Conservation (phyloP, 1,140 invertebrate species). For the Zaprionus taronus region DNA sequence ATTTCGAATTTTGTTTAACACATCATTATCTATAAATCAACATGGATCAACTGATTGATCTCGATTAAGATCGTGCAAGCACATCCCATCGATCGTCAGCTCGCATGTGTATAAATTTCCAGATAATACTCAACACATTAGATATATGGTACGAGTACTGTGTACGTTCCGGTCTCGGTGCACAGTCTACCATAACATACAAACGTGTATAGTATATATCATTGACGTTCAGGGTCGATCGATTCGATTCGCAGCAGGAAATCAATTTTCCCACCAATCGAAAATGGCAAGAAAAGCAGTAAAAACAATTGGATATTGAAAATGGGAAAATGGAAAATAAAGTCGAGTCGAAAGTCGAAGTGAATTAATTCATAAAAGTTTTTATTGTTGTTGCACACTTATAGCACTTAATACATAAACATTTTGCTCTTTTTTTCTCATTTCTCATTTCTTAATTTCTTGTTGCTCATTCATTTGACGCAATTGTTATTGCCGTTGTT, state of each 20-base stretch:
- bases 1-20: background rate
- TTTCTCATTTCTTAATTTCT: conserved; percentile 11
- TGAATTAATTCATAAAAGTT: conserved; percentile 57
- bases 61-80: background rate
- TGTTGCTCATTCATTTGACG: background rate
- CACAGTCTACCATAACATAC: background rate
- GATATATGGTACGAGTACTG: background rate
- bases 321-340: conserved; percentile 15
- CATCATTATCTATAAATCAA: background rate
- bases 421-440: conserved; percentile 41
- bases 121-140: background rate
- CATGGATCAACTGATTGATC: background rate
- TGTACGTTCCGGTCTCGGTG: background rate
- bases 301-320: conserved; percentile 1
- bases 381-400: conserved; percentile 66
- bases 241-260: conserved; percentile 7
- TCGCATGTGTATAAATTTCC: conserved; percentile 13
- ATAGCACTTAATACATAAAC: conserved; percentile 60
- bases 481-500: conserved; percentile 9
- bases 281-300: conserved; percentile 12
- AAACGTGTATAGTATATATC: background rate
- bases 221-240: conserved; percentile 29
- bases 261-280: conserved; percentile 28
- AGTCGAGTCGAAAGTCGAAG: conserved; percentile 35
- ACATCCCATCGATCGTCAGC: background rate